Percentiles rank a stretch among this genome's conserved stretches.
Evolutionary conservation across 1,140 invertebrate species (phyloP).

Genomic region (Heliconius nattereri): DNA sequence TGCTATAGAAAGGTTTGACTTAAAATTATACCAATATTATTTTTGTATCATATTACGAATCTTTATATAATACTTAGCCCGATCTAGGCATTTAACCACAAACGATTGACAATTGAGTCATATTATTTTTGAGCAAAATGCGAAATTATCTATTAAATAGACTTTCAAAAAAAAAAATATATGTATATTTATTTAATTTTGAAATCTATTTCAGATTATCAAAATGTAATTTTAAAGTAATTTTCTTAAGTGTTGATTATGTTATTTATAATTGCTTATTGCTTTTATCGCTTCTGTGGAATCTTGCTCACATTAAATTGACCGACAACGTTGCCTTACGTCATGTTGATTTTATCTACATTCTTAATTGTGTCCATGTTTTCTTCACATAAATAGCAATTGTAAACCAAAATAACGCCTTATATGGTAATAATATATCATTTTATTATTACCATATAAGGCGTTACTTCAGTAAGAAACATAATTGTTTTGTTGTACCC

Average conservation of each 20-base stretch:
- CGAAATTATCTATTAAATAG: too few relatives aligned
- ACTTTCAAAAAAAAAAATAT: too few relatives aligned
- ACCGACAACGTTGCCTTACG: background rate
- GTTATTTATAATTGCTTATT: conserved; percentile 6
- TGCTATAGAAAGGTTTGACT: too few relatives aligned
- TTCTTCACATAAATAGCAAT: background rate
- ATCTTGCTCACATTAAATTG: conserved; percentile 13
- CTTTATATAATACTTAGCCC: too few relatives aligned
- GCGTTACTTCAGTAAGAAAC: background rate
- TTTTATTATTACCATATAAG: too few relatives aligned
- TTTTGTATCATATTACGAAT: too few relatives aligned
- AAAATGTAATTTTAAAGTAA: background rate
- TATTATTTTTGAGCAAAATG: too few relatives aligned
- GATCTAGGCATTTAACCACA: too few relatives aligned
- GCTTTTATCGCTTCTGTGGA: background rate
- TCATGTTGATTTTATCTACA: conserved; percentile 2
- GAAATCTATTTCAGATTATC: background rate
- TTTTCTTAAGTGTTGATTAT: conserved; percentile 13
- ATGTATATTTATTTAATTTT: too few relatives aligned
- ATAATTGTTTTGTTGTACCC: background rate
- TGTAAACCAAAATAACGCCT: background rate
- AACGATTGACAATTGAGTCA: too few relatives aligned
- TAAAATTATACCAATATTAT: too few relatives aligned
- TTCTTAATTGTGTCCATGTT: conserved; percentile 12
- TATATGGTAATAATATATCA: too few relatives aligned